Evolutionary conservation across 2,888 invertebrate genomes (phyloP).

Genomic region (Noctua comes): DNA sequence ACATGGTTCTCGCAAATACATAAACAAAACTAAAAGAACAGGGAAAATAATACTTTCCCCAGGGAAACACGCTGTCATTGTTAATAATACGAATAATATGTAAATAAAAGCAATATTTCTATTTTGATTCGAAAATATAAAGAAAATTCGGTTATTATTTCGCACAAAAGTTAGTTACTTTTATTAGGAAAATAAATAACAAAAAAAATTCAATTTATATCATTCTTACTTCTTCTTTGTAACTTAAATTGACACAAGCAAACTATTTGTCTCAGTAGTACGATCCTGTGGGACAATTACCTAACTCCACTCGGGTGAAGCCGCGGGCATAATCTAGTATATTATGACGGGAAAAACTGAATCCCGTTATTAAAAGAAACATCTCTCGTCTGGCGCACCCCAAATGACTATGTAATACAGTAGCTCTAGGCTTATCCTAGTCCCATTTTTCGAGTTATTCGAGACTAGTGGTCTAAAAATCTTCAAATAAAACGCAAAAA

Average conservation of each 20-base stretch:
- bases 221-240: neutral
- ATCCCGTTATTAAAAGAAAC: slow-evolving; percentile 2
- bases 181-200: slow-evolving; percentile 10
- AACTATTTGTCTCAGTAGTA: neutral
- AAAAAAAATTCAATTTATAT: neutral
- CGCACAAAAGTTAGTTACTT: neutral
- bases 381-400: neutral
- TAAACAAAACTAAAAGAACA: slow-evolving; percentile 14
- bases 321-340: neutral
- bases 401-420: slow-evolving; percentile 1
- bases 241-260: neutral
- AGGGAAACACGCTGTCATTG: slow-evolving; percentile 16
- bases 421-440: slow-evolving; percentile 12
- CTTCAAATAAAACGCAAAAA: slow-evolving; percentile 28
- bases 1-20: slow-evolving; percentile 18
- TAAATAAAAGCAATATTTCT: slow-evolving; percentile 14
- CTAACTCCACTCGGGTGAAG: neutral
- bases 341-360: neutral
- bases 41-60: slow-evolving; percentile 23
- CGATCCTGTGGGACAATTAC: neutral
- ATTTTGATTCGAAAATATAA: slow-evolving; percentile 3
- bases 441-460: slow-evolving; percentile 18
- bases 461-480: slow-evolving; percentile 21
- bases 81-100: slow-evolving; percentile 34
- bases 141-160: neutral